Base-by-base conservation (phyloP, 2,888 invertebrate genomes). In the Stenichneumon culpator region DNA sequence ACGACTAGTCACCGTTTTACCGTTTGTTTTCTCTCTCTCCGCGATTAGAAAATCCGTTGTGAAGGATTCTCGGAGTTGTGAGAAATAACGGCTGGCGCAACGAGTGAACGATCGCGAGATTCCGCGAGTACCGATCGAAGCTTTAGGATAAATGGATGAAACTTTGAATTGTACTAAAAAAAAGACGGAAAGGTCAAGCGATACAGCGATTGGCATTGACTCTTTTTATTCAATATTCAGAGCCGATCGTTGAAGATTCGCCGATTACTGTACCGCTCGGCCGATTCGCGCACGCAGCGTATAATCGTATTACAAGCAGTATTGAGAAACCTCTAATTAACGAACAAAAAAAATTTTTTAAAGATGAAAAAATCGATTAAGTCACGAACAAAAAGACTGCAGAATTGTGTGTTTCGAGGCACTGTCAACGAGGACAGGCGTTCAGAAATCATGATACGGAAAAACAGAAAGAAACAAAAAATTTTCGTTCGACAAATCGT, bases 301-400 rank as follows among this genome's bases (percentile, higher is more conserved):
- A 88, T 87, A 91, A 92, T 92, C 89, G 92, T 93, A 93, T 93
- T 93, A 93, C 93, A 90, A 93, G 91, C 93, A 93, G 93, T 93
- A 93, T 93, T 93, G 92, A 91, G 89, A 91, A 91, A 91, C 83
- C 86, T 89, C 65, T 91, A 91, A 92, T 87, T 91, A 89, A 88
- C 78, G 86, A 90, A 89, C 86, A 89, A 91, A 81, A 36, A 72
- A 74, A 77, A 81, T 4, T 52, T 16, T 67, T 67, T 65, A 65
- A 57, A 54, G 50, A 19, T 39, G 36, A 25, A 44, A 73, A 65
- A 65, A 67, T 25, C 28, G 60, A 60, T 60, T 28, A 28, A 60
- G 60, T 60, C 60, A 60, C 50, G 73, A 25, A 50, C 14, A 84
- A 77, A 75, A 86, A 84, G 84, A 84, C 84, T 85, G 84, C 84